These are phyloP conservation scores for Albula glossodonta DNA, from an alignment of 2,113 vertebrate species.

Conservation along the genomic window DNA sequence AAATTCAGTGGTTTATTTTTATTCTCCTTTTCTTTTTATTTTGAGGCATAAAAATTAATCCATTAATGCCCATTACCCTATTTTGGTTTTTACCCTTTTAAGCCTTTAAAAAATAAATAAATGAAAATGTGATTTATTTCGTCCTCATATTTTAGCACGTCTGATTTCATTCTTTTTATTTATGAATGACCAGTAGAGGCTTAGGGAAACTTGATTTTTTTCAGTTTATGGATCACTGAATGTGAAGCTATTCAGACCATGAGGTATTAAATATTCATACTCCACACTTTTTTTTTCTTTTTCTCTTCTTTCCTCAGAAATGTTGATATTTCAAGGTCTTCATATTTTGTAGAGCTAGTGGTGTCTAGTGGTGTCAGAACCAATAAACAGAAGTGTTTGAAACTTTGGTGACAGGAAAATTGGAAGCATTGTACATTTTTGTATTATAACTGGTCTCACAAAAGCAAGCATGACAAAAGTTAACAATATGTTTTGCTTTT, in stretches of 20 bases:
- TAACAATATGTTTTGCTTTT: too few species aligned
- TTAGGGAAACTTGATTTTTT: background rate
- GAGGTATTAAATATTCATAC: conserved; percentile 21
- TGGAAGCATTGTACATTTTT: too few species aligned
- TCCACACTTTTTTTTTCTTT: background rate
- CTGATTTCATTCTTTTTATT: conserved; percentile 10
- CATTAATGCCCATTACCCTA: background rate
- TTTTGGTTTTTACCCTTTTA: background rate
- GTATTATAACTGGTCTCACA: too few species aligned
- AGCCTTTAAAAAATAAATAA: background rate
- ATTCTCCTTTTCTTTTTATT: background rate
- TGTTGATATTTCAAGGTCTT: background rate
- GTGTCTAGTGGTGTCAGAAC: background rate
- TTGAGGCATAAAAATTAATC: background rate
- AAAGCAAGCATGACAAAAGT: too few species aligned
- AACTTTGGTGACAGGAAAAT: too few species aligned
- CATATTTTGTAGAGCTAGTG: background rate
- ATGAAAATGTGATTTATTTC: background rate
- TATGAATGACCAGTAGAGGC: conserved; percentile 11
- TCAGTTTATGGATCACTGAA: background rate
- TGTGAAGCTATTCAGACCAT: conserved; percentile 11
- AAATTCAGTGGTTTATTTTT: background rate
- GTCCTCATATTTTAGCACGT: background rate
- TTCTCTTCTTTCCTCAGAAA: conserved; percentile 8
- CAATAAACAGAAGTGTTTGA: too few species aligned